A percentile compares a stretch with the other conserved stretches of the same genome.
Conservation (phyloP, 2,888 invertebrate species). For the Leuctra nigra region DNA sequence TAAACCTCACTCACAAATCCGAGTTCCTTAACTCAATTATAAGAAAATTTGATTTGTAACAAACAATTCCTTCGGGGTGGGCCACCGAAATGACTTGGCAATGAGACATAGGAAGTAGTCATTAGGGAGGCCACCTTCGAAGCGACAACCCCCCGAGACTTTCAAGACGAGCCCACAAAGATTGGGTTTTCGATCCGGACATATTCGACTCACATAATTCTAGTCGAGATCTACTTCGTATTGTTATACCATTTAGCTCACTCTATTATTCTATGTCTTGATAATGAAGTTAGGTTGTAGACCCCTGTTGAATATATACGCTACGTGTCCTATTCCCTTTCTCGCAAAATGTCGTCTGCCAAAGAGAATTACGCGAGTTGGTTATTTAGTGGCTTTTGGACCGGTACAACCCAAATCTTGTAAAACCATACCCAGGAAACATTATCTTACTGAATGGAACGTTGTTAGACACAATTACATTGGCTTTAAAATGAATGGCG, state of each 20-base stretch:
- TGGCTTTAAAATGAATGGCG: slow-evolving; percentile 3
- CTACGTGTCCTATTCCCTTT: background rate
- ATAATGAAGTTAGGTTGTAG: background rate
- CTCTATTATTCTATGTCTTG: background rate
- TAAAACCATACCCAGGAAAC: background rate
- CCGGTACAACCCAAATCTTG: slow-evolving; percentile 13
- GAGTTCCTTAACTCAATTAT: slow-evolving; percentile 10
- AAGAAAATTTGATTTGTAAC: slow-evolving; percentile 8
- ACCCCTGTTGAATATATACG: background rate
- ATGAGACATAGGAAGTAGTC: background rate
- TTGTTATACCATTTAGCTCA: background rate
- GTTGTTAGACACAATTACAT: background rate
- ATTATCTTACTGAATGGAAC: background rate
- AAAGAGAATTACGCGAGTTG: slow-evolving; percentile 6
- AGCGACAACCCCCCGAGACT: background rate
- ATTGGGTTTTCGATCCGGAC: slow-evolving; percentile 3
- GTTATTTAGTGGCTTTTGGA: slow-evolving; percentile 11
- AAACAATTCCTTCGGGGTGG: slow-evolving; percentile 6
- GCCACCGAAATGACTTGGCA: slow-evolving; percentile 7
- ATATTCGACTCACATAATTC: background rate
- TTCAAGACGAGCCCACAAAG: background rate
- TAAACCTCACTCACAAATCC: no score
- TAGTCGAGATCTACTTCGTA: no score
- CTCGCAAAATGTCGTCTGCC: background rate
- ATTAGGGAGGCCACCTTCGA: background rate